Percentiles rank a stretch among this genome's conserved stretches.
These are phyloP conservation scores for Syngnathus typhle DNA, from an alignment of 2,113 vertebrate species.

Conservation along the genomic window DNA sequence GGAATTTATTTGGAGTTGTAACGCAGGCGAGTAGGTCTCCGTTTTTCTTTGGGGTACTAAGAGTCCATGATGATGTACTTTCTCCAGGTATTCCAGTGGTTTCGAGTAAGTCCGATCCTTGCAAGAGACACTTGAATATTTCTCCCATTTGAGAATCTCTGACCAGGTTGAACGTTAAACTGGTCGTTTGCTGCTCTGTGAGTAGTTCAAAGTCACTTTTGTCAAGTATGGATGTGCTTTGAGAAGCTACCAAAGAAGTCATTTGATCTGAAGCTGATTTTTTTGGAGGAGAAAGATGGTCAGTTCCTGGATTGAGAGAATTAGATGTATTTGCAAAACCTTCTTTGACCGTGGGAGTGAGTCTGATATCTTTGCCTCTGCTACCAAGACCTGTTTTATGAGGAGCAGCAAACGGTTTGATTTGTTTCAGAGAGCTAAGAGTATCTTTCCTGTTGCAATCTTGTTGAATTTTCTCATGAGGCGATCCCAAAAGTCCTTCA, in stretches of 20 bases:
- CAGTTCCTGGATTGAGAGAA: background rate
- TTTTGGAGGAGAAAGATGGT: slow-evolving; percentile 22
- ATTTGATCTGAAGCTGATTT: slow-evolving; percentile 34
- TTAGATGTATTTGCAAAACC: background rate
- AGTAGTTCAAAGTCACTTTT: slow-evolving; percentile 86
- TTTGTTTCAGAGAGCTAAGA: background rate
- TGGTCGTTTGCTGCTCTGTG: slow-evolving; percentile 88
- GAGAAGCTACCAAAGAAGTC: slow-evolving; percentile 42
- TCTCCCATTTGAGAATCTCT: slow-evolving; percentile 97
- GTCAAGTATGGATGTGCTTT: slow-evolving; percentile 57
- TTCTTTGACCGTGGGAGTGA: slow-evolving; percentile 39
- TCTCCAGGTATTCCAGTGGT: slow-evolving; percentile 63
- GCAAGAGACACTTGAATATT: slow-evolving; percentile 92
- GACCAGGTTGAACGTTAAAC: slow-evolving; percentile 90
- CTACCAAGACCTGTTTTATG: slow-evolving; percentile 68
- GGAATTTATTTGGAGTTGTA: slow-evolving; percentile 63
- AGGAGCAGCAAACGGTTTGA: slow-evolving; percentile 13
- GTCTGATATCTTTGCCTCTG: slow-evolving; percentile 72
- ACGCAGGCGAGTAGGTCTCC: slow-evolving; percentile 65
- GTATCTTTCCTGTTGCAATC: background rate
- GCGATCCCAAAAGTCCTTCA: slow-evolving; percentile 37
- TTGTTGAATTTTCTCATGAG: slow-evolving; percentile 36
- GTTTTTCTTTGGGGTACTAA: slow-evolving; percentile 81
- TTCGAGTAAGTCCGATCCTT: slow-evolving; percentile 87
- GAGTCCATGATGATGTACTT: slow-evolving; percentile 75